These are phyloP conservation scores for Drosophila ironensis DNA, from an alignment of 1,140 invertebrate genomes.

Conservation along the genomic window DNA sequence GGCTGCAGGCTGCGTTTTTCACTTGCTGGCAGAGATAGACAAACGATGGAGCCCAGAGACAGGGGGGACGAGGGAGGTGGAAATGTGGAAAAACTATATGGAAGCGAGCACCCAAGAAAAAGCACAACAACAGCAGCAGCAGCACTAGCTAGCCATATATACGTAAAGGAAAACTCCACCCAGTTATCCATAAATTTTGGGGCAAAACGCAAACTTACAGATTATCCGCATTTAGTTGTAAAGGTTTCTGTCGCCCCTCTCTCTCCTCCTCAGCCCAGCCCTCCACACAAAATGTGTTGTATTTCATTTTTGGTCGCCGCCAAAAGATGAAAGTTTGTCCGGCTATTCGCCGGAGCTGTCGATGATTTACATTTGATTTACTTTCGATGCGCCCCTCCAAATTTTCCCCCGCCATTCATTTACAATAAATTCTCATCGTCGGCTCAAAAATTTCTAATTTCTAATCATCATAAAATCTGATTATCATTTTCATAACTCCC, in stretches of 20 bases:
- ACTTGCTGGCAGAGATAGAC: constrained; percentile 35
- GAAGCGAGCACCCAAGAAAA: constrained; percentile 53
- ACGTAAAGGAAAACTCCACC: constrained; percentile 57
- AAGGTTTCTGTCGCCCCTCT: too few species aligned
- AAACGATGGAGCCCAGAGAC: constrained; percentile 17
- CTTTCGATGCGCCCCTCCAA: constrained; percentile 37
- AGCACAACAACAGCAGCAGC: constrained; percentile 65
- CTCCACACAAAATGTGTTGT: constrained; percentile 71
- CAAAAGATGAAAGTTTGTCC: constrained; percentile 71
- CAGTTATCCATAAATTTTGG: constrained; percentile 74
- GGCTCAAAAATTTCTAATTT: constrained; percentile 53
- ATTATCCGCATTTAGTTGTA: constrained; percentile 82
- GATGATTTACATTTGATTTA: constrained; percentile 79
- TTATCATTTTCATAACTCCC: constrained; percentile 70
- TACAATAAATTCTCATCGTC: constrained; percentile 68
- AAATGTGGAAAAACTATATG: constrained; percentile 55
- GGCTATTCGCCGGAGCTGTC: constrained; percentile 37
- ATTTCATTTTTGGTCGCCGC: constrained; percentile 66
- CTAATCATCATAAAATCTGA: constrained; percentile 80
- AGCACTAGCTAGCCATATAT: constrained; percentile 14
- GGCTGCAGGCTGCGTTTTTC: constrained; percentile 59
- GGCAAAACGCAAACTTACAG: constrained; percentile 77
- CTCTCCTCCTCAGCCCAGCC: too few species aligned
- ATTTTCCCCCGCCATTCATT: constrained; percentile 42
- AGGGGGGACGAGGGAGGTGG: background rate